phyloP scores from a whole-genome alignment of 2,113 vertebrate species.

The Rhinogobius similis region DNA sequence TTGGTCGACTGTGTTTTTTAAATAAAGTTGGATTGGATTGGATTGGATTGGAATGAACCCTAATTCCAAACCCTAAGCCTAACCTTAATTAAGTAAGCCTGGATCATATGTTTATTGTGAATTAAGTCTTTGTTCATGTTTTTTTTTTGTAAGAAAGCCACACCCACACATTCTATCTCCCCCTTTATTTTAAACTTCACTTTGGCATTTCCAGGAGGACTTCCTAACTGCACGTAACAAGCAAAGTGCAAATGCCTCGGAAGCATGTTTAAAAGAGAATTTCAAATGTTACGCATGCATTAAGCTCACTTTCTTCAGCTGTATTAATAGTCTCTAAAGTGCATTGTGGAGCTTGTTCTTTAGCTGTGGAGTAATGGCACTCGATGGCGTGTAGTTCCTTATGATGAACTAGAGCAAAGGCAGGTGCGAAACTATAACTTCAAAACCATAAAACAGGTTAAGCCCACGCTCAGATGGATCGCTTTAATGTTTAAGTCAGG shows the following conservation, averaged over 20 bases:
- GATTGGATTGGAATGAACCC: too few species aligned
- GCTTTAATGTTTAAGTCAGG: slow-evolving; percentile 51
- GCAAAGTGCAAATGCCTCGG: not conserved
- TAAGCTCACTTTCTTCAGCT: not conserved
- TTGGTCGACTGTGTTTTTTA: too few species aligned
- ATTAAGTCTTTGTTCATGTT: too few species aligned
- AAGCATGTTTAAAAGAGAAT: not conserved
- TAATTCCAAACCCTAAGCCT: too few species aligned
- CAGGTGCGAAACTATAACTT: not conserved
- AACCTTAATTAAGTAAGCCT: too few species aligned
- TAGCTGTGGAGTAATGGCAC: slow-evolving; percentile 16
- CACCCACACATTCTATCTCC: too few species aligned
- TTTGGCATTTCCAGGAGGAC: not conserved
- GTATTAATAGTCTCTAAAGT: not conserved
- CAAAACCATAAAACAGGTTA: slow-evolving; percentile 19
- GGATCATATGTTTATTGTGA: too few species aligned
- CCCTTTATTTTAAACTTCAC: not conserved
- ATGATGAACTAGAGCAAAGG: too few species aligned
- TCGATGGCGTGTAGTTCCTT: too few species aligned
- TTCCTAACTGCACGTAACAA: not conserved
- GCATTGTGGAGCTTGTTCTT: too few species aligned
- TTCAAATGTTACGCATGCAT: not conserved
- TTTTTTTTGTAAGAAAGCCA: too few species aligned
- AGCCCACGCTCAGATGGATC: slow-evolving; percentile 19
- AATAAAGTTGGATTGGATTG: too few species aligned